Conservation (phyloP, 2,888 invertebrate genomes). For the Dinocampus coccinellae region DNA sequence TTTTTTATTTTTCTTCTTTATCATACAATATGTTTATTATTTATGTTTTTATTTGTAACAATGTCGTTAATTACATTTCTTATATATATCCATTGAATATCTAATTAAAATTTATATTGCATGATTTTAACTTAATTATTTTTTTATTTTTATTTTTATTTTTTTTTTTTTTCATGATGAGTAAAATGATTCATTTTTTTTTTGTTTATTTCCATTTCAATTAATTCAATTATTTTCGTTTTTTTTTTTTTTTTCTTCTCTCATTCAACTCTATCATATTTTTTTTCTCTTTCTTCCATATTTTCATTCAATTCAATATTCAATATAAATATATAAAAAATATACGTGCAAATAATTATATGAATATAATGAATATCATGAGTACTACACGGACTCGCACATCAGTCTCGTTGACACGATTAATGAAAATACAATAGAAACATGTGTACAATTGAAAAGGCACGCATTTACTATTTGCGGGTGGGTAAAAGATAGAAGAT, state of each 20-base stretch:
- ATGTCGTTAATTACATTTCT: background rate
- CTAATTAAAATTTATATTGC: too few relatives aligned
- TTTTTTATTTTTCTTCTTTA: background rate
- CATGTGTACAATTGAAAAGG: conserved; percentile 25
- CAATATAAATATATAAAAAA: background rate
- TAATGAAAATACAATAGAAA: conserved; percentile 40
- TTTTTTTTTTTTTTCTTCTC: background rate
- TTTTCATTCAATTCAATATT: too few relatives aligned
- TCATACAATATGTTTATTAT: background rate
- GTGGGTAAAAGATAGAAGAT: background rate
- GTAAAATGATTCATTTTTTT: too few relatives aligned
- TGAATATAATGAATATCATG: background rate
- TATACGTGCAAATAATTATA: background rate
- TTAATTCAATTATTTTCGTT: too few relatives aligned
- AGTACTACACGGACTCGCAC: background rate
- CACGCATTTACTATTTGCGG: conserved; percentile 11
- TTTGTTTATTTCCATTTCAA: too few relatives aligned
- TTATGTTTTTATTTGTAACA: too few relatives aligned
- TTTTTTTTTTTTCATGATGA: too few relatives aligned
- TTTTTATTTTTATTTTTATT: too few relatives aligned
- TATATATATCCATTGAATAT: too few relatives aligned
- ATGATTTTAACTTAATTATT: too few relatives aligned
- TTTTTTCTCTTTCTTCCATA: background rate
- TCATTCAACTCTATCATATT: background rate
- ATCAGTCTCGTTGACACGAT: conserved; percentile 37